Evolutionary conservation across 2,888 invertebrate species (phyloP), one percentile per base, ranked within the genome.

Genomic region (Dasysyrphus albostriatus): DNA sequence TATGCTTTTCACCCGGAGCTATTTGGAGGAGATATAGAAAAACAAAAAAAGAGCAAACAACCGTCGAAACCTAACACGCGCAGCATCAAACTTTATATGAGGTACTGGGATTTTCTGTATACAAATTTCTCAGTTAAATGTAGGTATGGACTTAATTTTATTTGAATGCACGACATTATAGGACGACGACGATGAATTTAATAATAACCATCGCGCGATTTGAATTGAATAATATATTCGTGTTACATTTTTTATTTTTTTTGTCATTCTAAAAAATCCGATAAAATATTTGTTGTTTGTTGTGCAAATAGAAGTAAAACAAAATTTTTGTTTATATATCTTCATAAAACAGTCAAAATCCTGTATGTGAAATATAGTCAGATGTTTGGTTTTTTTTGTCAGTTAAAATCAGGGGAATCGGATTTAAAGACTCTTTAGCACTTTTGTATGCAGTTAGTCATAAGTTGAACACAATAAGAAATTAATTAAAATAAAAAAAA

Each of bases 1-100:
- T 80, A 76, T 81, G 80, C 72, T 75, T 72, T 54, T 67, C 65
- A 42, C 84, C 76, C 14, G 51, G 14, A 73, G 84, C 81, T 24
- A 73, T 81, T 67, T 84, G 44, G 47, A 47, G 24, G 34, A 44
- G 24, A 51, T 42, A 24, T n/a, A 37, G 19, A 51, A 56, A 16
- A 61, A 69, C 10, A 12, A 54, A 67, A 37, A 19, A 44, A 6
- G n/a, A 14, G 14, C n/a, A 2, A 32, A 74, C 42, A 58, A 29
- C 54, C n/a, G 42, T 56, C 75, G 49, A 70, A 65, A 51, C 29
- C 54, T 16, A 59, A 70, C 83, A 84, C 83, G 74, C 79, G 83
- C 56, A 63, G 49, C 69, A 34, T 63, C 61, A 61, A 49, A 58
- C 63, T 76, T 76, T 69, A 59, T 69, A 59, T 58, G 70, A 63